Conservation (phyloP, 2,113 vertebrate genomes). For the Lontra canadensis region DNA sequence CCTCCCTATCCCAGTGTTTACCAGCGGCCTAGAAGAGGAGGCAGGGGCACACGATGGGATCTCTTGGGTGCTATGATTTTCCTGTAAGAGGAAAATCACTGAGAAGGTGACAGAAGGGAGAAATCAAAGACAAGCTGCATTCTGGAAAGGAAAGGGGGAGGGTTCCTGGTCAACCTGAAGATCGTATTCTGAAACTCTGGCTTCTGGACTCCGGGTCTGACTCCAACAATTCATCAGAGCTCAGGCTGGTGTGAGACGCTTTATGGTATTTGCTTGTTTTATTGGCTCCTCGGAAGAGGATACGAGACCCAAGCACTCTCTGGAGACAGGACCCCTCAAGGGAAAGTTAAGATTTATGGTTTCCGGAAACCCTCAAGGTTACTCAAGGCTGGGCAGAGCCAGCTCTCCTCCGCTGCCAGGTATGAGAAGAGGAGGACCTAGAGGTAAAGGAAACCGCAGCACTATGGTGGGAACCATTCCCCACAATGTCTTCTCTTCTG, state of each 20-base stretch:
- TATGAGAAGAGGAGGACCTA: not conserved
- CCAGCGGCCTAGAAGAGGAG: not conserved
- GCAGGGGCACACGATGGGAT: not conserved
- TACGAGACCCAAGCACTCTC: slow-evolving; percentile 45
- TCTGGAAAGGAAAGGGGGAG: not conserved
- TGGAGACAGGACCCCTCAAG: slow-evolving; percentile 50
- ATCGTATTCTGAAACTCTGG: accelerated
- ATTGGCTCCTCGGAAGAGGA: slow-evolving; percentile 67
- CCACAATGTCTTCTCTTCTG: not conserved
- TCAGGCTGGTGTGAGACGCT: slow-evolving; percentile 21
- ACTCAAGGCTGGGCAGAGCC: not conserved
- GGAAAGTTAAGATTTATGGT: slow-evolving; percentile 64
- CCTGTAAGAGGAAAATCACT: not conserved
- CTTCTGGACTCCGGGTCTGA: not conserved
- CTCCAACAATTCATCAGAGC: not conserved
- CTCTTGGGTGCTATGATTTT: not conserved
- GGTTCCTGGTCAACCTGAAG: not conserved
- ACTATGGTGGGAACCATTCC: not conserved
- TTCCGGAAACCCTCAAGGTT: slow-evolving; percentile 64
- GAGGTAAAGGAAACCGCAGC: not conserved
- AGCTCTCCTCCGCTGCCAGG: not conserved
- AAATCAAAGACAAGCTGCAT: not conserved
- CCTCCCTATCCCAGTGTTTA: not conserved
- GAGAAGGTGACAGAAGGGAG: not conserved
- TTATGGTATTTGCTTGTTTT: slow-evolving; percentile 78